Evolutionary conservation across 2,113 vertebrate species (phyloP).

Genomic region (Pomatorhinus ruficollis): DNA sequence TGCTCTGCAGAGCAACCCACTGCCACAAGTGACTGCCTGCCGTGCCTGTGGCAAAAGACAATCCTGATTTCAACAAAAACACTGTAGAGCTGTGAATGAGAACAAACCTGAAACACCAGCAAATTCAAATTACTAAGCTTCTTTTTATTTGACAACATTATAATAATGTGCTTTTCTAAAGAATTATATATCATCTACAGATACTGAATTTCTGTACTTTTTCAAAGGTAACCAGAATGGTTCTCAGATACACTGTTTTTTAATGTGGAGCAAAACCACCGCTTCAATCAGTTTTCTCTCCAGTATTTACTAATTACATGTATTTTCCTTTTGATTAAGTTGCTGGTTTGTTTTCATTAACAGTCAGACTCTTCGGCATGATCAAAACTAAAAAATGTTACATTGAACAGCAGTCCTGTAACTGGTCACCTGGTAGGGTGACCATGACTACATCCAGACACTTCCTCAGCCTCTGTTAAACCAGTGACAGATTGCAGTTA

Average conservation of each 20-base stretch:
- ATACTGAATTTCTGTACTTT: background rate
- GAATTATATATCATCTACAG: background rate
- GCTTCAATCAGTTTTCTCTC: background rate
- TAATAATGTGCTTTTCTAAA: background rate
- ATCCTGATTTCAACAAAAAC: background rate
- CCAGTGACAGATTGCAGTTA: constrained; percentile 56
- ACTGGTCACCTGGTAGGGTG: constrained; percentile 20
- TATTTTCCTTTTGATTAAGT: background rate
- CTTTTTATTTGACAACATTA: background rate
- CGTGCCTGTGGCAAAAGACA: background rate
- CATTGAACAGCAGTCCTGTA: constrained; percentile 33
- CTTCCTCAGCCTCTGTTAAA: constrained; percentile 48
- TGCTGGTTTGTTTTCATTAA: constrained; percentile 8
- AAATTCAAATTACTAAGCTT: background rate
- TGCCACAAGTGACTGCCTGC: rapidly evolving
- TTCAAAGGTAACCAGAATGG: background rate
- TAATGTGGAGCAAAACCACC: background rate
- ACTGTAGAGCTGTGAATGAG: background rate
- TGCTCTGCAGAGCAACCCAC: background rate
- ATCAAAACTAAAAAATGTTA: constrained; percentile 32
- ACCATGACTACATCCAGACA: constrained; percentile 54
- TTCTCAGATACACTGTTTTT: background rate
- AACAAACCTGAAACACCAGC: background rate
- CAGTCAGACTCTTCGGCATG: background rate
- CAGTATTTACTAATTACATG: background rate